Percentiles rank a stretch among this genome's conserved stretches.
Evolutionary conservation across 2,113 vertebrate species (phyloP).

Genomic region (Rhea pennata): DNA sequence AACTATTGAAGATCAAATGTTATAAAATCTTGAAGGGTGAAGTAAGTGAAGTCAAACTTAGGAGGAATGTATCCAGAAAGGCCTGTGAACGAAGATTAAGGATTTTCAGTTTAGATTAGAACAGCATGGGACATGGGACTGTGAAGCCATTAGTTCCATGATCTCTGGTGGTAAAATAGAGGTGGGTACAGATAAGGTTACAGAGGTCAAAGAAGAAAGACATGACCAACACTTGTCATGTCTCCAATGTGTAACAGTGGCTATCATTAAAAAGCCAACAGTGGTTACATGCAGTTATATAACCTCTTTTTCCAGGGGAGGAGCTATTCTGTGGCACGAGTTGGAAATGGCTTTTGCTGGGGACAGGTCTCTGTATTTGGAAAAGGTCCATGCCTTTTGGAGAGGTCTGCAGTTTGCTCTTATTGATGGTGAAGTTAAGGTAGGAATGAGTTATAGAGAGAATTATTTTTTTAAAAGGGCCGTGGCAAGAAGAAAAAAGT

Average conservation of each 20-base stretch:
- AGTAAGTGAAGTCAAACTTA: conserved; percentile 15
- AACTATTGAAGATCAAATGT: conserved; percentile 36
- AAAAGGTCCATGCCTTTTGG: background rate
- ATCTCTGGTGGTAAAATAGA: background rate
- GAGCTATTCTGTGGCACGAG: conserved; percentile 2
- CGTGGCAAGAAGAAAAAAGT: conserved; percentile 2
- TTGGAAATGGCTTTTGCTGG: background rate
- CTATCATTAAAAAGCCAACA: background rate
- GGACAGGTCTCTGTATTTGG: background rate
- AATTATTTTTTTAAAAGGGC: background rate
- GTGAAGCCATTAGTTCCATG: background rate
- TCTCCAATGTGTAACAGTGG: background rate
- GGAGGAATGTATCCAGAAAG: background rate
- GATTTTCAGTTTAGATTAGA: conserved; percentile 14
- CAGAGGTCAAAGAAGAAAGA: background rate
- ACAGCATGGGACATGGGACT: background rate
- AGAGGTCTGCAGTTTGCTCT: background rate
- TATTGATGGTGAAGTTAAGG: background rate
- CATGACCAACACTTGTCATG: background rate
- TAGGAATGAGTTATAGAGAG: conserved; percentile 14
- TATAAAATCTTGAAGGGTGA: conserved; percentile 19
- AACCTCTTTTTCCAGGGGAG: background rate
- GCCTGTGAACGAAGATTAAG: background rate
- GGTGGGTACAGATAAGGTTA: background rate
- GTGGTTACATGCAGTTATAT: background rate